Evolutionary conservation across 64 coral and sea anemone genomes (phyloP).

Genomic region (Montipora foliosa): DNA sequence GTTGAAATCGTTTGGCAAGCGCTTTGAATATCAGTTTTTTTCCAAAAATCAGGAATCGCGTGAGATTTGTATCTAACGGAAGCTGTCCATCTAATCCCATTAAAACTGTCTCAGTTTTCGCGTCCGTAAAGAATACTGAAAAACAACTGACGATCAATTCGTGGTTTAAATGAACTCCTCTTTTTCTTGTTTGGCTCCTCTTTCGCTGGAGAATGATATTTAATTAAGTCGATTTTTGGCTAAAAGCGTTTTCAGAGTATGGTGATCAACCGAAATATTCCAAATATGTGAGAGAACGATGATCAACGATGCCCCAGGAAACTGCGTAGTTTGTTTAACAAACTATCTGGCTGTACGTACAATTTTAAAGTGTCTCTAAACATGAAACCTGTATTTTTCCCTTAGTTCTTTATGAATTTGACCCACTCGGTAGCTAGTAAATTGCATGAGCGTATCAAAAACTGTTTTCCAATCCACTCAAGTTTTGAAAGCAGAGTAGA

Average conservation of each 20-base stretch:
- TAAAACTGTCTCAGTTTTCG: neutral
- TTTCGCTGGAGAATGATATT: no score
- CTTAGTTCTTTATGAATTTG: no score
- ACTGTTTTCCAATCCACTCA: no score
- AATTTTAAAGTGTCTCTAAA: no score
- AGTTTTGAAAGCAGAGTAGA: no score
- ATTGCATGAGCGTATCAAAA: no score
- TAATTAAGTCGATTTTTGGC: no score
- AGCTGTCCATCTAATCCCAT: constrained; percentile 25
- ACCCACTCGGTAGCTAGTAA: no score
- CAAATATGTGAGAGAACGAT: neutral
- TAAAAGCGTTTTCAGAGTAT: no score
- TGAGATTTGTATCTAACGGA: constrained; percentile 44
- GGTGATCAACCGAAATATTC: neutral
- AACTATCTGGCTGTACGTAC: no score
- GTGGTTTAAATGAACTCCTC: neutral
- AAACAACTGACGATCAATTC: neutral
- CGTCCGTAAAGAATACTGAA: neutral
- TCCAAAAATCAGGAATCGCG: constrained; percentile 9
- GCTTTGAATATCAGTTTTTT: neutral
- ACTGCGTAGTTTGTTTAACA: neutral
- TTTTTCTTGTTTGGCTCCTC: no score
- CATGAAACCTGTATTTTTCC: no score
- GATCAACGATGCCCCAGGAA: neutral
- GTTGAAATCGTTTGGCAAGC: neutral